phyloP scores from a whole-genome alignment of 1,140 invertebrate species.

The Lamellibrachia luymesi region DNA sequence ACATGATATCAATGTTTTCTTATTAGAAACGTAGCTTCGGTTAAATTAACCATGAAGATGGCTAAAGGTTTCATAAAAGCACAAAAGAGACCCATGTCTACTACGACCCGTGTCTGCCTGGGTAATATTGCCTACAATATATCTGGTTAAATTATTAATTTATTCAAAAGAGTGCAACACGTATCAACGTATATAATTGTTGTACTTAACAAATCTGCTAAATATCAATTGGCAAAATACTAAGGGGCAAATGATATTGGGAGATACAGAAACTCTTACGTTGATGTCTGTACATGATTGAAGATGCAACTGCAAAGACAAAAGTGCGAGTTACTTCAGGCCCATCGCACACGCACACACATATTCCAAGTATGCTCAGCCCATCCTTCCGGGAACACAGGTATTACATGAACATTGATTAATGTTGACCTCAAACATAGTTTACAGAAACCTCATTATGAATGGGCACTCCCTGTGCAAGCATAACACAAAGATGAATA shows the following conservation, averaged over 20 bases:
- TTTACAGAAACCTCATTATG: background rate
- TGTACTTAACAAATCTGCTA: too few species aligned
- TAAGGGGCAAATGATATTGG: too few species aligned
- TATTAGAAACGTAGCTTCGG: too few species aligned
- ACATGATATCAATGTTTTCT: too few species aligned
- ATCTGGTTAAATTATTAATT: background rate
- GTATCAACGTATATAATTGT: background rate
- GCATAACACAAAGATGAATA: background rate
- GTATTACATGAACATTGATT: too few species aligned
- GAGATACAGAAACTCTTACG: slow-evolving; percentile 37
- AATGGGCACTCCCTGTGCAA: background rate
- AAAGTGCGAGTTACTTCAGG: background rate
- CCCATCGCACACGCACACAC: background rate
- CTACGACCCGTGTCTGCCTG: background rate
- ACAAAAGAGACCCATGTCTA: background rate
- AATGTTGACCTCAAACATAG: background rate
- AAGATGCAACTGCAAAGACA: slow-evolving; percentile 45
- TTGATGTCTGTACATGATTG: slow-evolving; percentile 48
- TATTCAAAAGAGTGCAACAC: background rate
- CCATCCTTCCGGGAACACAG: background rate
- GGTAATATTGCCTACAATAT: background rate
- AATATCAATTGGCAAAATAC: too few species aligned
- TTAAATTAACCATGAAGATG: too few species aligned
- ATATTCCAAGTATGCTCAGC: background rate
- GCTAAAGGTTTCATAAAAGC: too few species aligned